Conservation (phyloP, 2,113 vertebrate species). For the Coreoperca whiteheadi region DNA sequence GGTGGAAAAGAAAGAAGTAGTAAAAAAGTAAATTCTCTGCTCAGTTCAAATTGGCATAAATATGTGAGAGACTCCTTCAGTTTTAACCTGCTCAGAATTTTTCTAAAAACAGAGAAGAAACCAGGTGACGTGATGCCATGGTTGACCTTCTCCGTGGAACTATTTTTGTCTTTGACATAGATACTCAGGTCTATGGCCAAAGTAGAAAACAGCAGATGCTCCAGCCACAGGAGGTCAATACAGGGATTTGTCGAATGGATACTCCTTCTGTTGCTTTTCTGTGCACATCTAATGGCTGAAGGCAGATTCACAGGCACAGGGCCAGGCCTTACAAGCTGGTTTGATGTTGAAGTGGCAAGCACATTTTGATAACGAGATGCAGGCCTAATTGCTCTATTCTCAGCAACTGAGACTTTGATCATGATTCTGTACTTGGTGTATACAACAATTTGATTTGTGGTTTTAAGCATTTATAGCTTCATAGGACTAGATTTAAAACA, state of each 20-base stretch:
- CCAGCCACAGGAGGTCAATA: conserved; percentile 75
- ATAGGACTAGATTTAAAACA: background rate
- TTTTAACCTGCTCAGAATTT: background rate
- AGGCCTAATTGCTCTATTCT: conserved; percentile 19
- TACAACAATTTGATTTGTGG: background rate
- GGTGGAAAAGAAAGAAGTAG: background rate
- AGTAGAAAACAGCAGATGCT: conserved; percentile 86
- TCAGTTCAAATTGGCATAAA: background rate
- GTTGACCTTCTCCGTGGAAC: conserved; percentile 78
- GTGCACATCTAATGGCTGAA: conserved; percentile 76
- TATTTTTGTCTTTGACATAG: conserved; percentile 83
- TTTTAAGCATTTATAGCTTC: background rate
- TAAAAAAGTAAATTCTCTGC: background rate
- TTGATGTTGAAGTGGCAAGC: conserved; percentile 62
- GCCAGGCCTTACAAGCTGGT: conserved; percentile 67
- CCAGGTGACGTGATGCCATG: conserved; percentile 61
- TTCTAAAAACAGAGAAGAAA: conserved; percentile 31
- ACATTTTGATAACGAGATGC: conserved; percentile 34
- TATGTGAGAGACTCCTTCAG: conserved; percentile 10
- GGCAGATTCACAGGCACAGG: conserved; percentile 64
- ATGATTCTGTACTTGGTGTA: background rate
- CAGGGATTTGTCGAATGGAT: conserved; percentile 81
- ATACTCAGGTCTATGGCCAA: conserved; percentile 79
- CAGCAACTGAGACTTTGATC: conserved; percentile 22
- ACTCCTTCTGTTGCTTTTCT: conserved; percentile 82